Base-by-base conservation (phyloP, 2,113 vertebrate genomes). In the Odontophorus gujanensis region DNA sequence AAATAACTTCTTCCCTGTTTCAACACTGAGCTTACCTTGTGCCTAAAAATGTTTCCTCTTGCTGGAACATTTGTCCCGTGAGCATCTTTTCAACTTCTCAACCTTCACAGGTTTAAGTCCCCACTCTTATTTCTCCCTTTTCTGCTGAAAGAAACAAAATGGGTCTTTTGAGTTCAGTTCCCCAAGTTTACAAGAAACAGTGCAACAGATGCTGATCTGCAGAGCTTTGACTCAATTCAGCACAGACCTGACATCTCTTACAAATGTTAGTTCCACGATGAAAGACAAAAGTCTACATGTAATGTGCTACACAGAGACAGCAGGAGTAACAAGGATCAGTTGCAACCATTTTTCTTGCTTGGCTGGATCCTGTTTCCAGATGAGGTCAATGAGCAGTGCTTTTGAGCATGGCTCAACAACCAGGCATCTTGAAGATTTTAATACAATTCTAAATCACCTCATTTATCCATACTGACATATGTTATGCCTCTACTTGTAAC, bases 391-490 rank as follows among this genome's bases (percentile, higher is more conserved):
- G 43, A 81, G 66, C 89, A 84, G 25, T 1, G 1, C 86, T 59
- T 75, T 38, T 55, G 61, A 89, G 71, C 53, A 13, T 28, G 51
- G 96, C 78, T 92, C 62, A 89, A 53, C 53, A 87, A 61, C 4
- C 65, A 92, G 55, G 47, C 73, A 91, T 65, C 88, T 75, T 65
- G 38, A 78, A 59, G 43, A 43, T 66, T 92, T 93, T 83, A 83
- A 90, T 80, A 66, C 68, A 55, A 47, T 94, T 94, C 88, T 91
- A 89, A 95, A 95, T 93, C 92, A 95, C 88, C 69, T 90, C 69
- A 79, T 96, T 95, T 92, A 61, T 92, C 81, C 92, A 79, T 86
- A 69, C 76, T 93, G 80, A 83, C 80, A 55, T 25, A n/a, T 74
- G 63, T 67, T 95, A 85, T 58, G 80, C 71, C 83, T 95, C 83